Evolutionary conservation across 2,888 invertebrate species (phyloP).

Genomic region (Timandra comae): DNA sequence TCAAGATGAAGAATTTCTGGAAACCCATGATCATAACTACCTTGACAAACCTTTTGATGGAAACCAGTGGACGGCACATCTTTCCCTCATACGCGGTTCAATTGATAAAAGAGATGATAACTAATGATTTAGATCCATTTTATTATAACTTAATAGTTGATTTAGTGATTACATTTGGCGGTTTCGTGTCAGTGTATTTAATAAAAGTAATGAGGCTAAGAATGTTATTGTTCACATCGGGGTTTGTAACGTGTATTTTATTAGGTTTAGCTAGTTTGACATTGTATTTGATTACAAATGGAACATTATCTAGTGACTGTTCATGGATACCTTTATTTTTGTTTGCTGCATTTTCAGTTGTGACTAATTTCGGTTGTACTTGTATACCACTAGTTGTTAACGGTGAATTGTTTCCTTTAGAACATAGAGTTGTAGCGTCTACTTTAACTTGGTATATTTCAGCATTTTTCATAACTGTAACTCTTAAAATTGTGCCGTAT

Average conservation of each 20-base stretch:
- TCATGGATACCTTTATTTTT: slow-evolving; percentile 36
- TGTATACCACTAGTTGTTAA: slow-evolving; percentile 47
- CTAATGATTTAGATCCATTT: slow-evolving; percentile 32
- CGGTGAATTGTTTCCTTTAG: slow-evolving; percentile 52
- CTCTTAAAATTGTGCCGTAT: slow-evolving; percentile 36
- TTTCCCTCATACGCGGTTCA: slow-evolving; percentile 50
- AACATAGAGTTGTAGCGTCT: slow-evolving; percentile 42
- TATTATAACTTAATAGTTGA: slow-evolving; percentile 45
- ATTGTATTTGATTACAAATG: slow-evolving; percentile 30
- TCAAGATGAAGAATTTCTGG: slow-evolving; percentile 39
- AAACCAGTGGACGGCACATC: slow-evolving; percentile 43
- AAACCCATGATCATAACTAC: slow-evolving; percentile 40
- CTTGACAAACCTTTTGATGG: slow-evolving; percentile 33
- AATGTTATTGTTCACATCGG: slow-evolving; percentile 40
- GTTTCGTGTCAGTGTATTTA: slow-evolving; percentile 36
- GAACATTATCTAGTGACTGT: slow-evolving; percentile 26
- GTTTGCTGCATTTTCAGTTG: slow-evolving; percentile 40
- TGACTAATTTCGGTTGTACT: slow-evolving; percentile 50
- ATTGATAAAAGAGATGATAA: slow-evolving; percentile 41
- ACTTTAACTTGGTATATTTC: slow-evolving; percentile 32
- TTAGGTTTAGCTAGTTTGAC: slow-evolving; percentile 34
- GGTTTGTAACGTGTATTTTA: slow-evolving; percentile 32
- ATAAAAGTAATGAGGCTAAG: slow-evolving; percentile 43
- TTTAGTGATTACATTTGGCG: slow-evolving; percentile 37
- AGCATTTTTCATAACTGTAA: slow-evolving; percentile 31